Evolutionary conservation across 2,888 invertebrate genomes (phyloP).

Genomic region (Dryococelus australis): DNA sequence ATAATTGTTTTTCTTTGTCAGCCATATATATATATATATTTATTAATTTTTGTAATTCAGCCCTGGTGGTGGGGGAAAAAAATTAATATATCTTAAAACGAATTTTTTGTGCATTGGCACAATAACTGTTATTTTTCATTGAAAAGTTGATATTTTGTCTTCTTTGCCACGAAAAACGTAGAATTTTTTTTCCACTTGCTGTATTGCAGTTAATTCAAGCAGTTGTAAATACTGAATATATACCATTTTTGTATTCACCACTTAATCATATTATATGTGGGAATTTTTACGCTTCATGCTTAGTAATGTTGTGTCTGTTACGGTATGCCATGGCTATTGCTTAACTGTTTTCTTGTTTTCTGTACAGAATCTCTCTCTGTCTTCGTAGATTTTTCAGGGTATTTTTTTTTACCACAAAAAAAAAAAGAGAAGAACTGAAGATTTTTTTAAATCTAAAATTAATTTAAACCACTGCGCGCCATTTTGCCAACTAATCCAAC

Average conservation of each 20-base stretch:
- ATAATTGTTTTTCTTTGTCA: too few relatives aligned
- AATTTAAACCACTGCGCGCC: neutral
- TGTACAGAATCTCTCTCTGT: neutral
- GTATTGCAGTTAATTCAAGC: too few relatives aligned
- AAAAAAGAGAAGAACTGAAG: neutral
- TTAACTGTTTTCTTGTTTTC: neutral
- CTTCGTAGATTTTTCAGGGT: neutral
- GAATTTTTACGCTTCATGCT: neutral
- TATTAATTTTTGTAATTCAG: too few relatives aligned
- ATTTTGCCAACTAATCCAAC: neutral
- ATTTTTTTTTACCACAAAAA: neutral
- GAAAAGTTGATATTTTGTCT: neutral
- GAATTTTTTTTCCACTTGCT: neutral
- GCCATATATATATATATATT: too few relatives aligned
- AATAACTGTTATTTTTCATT: too few relatives aligned
- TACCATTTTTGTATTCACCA: neutral
- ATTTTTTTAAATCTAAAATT: neutral
- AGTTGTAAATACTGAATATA: neutral
- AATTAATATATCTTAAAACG: neutral
- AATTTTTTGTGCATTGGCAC: too few relatives aligned
- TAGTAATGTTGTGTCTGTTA: neutral
- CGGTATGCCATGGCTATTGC: neutral
- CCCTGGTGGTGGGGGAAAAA: too few relatives aligned
- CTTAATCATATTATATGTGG: neutral
- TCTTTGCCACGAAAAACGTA: neutral